Percentiles rank a stretch among this genome's conserved stretches.
Evolutionary conservation across 2,797 vertebrate species (phyloP).

Genomic region (Malacoctenus gilli): DNA sequence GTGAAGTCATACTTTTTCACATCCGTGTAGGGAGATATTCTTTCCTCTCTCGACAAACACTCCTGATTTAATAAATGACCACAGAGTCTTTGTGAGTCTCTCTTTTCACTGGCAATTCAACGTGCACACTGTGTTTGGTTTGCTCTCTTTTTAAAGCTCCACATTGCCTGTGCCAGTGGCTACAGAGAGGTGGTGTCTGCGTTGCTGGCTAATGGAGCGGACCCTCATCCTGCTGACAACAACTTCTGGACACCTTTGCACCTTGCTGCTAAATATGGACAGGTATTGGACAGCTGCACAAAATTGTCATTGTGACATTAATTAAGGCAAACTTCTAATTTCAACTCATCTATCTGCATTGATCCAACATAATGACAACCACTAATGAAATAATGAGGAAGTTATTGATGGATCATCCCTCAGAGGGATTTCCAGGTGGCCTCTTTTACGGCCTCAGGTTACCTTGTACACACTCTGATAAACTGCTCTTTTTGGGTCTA

Average conservation of each 20-base stretch:
- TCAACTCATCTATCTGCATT: constrained; percentile 8
- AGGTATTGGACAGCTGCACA: constrained; percentile 79
- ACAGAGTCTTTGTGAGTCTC: neutral
- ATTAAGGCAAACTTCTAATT: constrained; percentile 17
- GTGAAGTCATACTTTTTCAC: constrained; percentile 29
- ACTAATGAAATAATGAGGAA: constrained; percentile 44
- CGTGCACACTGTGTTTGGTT: neutral
- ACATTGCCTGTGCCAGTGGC: constrained; percentile 91
- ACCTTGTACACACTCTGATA: constrained; percentile 49
- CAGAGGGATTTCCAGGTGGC: constrained; percentile 4
- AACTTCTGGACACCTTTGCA: constrained; percentile 93
- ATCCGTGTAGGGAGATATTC: neutral
- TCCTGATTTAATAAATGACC: neutral
- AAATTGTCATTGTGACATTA: constrained; percentile 6
- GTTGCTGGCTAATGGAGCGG: constrained; percentile 85
- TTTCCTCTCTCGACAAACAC: neutral
- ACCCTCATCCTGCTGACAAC: constrained; percentile 84
- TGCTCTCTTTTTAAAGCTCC: constrained; percentile 79
- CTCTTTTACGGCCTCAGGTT: constrained; percentile 26
- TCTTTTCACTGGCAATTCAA: neutral
- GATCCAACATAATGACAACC: constrained; percentile 25
- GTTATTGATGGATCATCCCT: constrained; percentile 38
- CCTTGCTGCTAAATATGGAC: constrained; percentile 93
- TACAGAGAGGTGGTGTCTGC: constrained; percentile 88
- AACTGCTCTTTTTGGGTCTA: constrained; percentile 49